phyloP scores from a whole-genome alignment of 2,113 vertebrate species.

The Cyprinodon variegatus region DNA sequence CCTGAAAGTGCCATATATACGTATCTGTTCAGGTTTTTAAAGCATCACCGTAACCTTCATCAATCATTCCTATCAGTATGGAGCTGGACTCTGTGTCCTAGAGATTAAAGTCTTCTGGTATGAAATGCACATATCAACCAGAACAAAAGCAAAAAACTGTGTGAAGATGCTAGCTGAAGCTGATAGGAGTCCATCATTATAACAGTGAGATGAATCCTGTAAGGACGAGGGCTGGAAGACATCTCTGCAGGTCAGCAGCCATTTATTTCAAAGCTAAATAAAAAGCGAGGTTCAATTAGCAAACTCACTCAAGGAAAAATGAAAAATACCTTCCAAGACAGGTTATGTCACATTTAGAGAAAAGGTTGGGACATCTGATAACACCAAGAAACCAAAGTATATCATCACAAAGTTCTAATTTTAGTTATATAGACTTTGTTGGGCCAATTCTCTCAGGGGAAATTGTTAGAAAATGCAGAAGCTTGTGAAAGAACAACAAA shows the following conservation, averaged over 20 bases:
- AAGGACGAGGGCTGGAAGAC: background rate
- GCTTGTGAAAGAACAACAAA: background rate
- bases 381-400: background rate
- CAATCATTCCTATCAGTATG: background rate
- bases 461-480: background rate
- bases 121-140: background rate
- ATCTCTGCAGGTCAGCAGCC: background rate
- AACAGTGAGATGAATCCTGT: background rate
- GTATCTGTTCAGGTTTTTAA: background rate
- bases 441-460: background rate
- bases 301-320: background rate
- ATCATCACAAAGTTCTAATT: background rate
- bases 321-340: too few species aligned
- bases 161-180: background rate
- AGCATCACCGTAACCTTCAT: background rate
- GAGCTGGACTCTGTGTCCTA: background rate
- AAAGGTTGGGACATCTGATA: background rate
- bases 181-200: background rate
- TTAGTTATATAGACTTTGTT: background rate
- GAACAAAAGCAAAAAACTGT: background rate
- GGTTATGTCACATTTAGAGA: background rate
- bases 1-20: background rate
- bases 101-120: background rate
- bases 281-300: background rate
- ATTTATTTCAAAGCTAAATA: background rate